A percentile compares a stretch with the other conserved stretches of the same genome.
These are phyloP conservation scores for Halichoeres trimaculatus DNA, from an alignment of 2,113 vertebrate genomes.

Conservation along the genomic window DNA sequence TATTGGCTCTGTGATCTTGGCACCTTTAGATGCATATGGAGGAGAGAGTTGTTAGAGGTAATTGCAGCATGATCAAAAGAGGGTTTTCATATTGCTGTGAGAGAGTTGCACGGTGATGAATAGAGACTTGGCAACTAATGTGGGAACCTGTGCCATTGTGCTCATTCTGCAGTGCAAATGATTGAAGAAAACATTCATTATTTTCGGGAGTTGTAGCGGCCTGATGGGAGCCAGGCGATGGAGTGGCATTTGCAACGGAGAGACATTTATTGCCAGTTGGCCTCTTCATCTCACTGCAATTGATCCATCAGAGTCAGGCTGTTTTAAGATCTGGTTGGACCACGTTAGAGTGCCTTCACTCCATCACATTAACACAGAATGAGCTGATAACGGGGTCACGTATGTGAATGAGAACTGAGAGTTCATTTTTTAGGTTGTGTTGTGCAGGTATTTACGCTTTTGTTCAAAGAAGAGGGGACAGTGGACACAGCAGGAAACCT, in stretches of 20 bases:
- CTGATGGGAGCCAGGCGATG: slow-evolving; percentile 42
- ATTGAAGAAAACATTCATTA: slow-evolving; percentile 74
- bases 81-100: slow-evolving; percentile 61
- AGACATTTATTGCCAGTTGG: slow-evolving; percentile 62
- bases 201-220: slow-evolving; percentile 46
- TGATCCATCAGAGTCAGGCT: slow-evolving; percentile 59
- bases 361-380: slow-evolving; percentile 22
- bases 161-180: slow-evolving; percentile 60
- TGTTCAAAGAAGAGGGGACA: too few relatives aligned
- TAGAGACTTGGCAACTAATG: slow-evolving; percentile 71
- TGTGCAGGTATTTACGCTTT: neutral
- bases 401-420: neutral
- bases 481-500: too few relatives aligned
- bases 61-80: slow-evolving; percentile 69
- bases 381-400: slow-evolving; percentile 7
- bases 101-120: slow-evolving; percentile 56
- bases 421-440: neutral
- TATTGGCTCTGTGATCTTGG: slow-evolving; percentile 43
- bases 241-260: slow-evolving; percentile 56
- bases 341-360: slow-evolving; percentile 26
- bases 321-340: slow-evolving; percentile 36
- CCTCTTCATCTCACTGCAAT: slow-evolving; percentile 57
- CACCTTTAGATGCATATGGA: slow-evolving; percentile 51
- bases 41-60: slow-evolving; percentile 58
- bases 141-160: slow-evolving; percentile 59